These are phyloP conservation scores for Agriotes lineatus DNA, from an alignment of 2,888 invertebrate species.

Conservation along the genomic window DNA sequence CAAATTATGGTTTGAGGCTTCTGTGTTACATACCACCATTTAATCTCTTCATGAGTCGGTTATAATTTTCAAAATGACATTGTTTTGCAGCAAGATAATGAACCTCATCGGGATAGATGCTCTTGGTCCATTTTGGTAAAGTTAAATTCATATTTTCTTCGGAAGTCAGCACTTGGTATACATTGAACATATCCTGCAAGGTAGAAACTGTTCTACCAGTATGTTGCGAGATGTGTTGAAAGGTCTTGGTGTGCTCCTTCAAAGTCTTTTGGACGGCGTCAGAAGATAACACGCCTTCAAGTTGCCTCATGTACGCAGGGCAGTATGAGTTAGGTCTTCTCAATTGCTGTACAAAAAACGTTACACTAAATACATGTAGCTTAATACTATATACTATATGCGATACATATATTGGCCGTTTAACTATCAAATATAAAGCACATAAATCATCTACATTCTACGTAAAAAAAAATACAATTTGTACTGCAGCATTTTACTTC, in stretches of 20 bases:
- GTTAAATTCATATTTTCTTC: constrained; percentile 60
- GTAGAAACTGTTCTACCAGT: constrained; percentile 54
- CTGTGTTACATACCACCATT: constrained; percentile 69
- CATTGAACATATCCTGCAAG: constrained; percentile 54
- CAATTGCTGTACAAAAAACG: constrained; percentile 47
- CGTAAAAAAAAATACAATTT: neutral
- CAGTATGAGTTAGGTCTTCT: constrained; percentile 56
- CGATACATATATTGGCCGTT: too few species aligned
- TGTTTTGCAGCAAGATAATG: constrained; percentile 61
- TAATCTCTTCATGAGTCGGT: constrained; percentile 59
- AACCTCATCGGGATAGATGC: constrained; percentile 60
- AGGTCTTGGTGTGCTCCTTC: neutral
- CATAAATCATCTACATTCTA: neutral
- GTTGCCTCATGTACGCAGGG: constrained; percentile 50
- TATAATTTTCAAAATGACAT: constrained; percentile 64
- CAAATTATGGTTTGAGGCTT: constrained; percentile 3
- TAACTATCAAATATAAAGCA: neutral
- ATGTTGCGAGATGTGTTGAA: neutral
- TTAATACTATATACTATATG: too few species aligned
- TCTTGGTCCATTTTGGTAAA: constrained; percentile 65
- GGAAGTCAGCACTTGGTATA: constrained; percentile 61
- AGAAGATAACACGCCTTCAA: neutral
- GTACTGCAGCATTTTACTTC: too few species aligned
- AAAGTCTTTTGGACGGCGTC: neutral
- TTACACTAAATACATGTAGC: too few species aligned